Conservation (phyloP, 2,113 vertebrate species). For the chimpanzee (Pan troglodytes) region DNA sequence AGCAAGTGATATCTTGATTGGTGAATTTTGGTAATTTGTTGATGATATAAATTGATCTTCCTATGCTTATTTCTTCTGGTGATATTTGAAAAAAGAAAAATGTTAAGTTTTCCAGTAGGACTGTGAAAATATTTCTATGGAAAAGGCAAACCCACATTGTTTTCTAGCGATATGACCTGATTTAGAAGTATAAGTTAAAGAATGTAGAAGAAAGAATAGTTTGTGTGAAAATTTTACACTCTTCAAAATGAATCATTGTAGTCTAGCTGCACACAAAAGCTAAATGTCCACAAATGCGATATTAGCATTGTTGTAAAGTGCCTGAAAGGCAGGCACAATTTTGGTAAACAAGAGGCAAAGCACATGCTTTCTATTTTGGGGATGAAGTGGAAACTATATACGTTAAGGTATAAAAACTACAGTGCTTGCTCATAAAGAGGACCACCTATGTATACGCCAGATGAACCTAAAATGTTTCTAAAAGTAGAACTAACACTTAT, state of each 20-base stretch:
- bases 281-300: neutral
- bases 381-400: neutral
- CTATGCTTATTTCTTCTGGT: neutral
- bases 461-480: neutral
- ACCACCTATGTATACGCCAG: rapidly evolving
- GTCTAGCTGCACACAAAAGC: neutral
- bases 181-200: neutral
- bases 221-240: neutral
- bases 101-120: neutral
- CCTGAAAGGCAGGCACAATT: neutral
- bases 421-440: neutral
- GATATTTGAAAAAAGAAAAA: neutral
- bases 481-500: neutral
- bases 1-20: neutral
- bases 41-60: neutral
- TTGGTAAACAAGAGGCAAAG: neutral
- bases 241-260: neutral
- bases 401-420: neutral
- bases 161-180: neutral
- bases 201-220: neutral
- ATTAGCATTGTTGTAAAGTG: neutral
- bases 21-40: neutral
- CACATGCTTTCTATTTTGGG: neutral
- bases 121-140: neutral
- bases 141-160: neutral